These are phyloP conservation scores for Melopsittacus undulatus DNA, from an alignment of 2,797 vertebrate genomes.

Conservation along the genomic window DNA sequence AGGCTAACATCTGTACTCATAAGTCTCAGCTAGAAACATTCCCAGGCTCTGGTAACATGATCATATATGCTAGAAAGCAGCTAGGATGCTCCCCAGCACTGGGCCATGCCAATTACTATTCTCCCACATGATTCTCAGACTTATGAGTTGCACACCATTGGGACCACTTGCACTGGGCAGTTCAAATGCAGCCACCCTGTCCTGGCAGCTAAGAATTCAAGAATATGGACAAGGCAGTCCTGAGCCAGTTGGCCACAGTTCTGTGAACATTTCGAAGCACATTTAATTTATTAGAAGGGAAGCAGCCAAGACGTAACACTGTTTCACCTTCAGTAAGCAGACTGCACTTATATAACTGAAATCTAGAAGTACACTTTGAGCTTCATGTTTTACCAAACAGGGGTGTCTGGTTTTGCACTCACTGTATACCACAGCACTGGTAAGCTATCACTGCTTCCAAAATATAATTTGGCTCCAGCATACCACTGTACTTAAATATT, in stretches of 20 bases:
- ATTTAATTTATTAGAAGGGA: not conserved
- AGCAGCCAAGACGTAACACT: not conserved
- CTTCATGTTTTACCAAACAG: not conserved
- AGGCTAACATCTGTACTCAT: not conserved
- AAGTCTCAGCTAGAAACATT: not conserved
- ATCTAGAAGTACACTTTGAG: not conserved
- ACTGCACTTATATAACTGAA: not conserved
- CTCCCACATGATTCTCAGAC: slow-evolving; percentile 1
- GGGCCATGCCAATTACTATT: not conserved
- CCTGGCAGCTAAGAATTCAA: not conserved
- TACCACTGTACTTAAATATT: not conserved
- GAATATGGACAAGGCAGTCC: not conserved
- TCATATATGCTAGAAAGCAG: not conserved
- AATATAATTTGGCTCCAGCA: not conserved
- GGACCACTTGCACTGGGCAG: not conserved
- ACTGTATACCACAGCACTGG: not conserved
- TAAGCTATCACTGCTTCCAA: not conserved
- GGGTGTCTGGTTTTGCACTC: not conserved
- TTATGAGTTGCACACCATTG: not conserved
- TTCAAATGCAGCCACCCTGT: not conserved
- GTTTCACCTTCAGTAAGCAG: not conserved
- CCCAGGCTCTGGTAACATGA: not conserved
- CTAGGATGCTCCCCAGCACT: not conserved
- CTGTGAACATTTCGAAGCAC: not conserved
- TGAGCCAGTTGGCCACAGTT: not conserved